These are phyloP conservation scores for Campylorhamphus procurvoides DNA, from an alignment of 2,113 vertebrate species.

Conservation along the genomic window DNA sequence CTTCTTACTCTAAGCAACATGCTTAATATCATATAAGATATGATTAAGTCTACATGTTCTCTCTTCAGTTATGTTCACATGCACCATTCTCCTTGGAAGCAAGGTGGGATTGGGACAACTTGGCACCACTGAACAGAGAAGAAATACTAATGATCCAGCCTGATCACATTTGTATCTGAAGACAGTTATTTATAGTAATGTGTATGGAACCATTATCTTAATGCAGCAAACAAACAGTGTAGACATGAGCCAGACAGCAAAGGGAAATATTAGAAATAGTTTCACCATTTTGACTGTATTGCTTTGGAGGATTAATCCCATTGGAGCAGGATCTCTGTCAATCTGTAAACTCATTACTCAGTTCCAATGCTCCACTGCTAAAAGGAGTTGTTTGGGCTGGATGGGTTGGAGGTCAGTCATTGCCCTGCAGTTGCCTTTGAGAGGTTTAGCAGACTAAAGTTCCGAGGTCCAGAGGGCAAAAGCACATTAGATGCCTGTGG, in stretches of 20 bases:
- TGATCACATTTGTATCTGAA: not conserved
- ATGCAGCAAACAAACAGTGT: not conserved
- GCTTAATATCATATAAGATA: not conserved
- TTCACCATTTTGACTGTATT: not conserved
- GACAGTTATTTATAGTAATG: not conserved
- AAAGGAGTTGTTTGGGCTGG: not conserved
- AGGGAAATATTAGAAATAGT: not conserved
- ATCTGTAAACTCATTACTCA: not conserved
- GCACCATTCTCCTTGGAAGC: not conserved
- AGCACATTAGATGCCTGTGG: not conserved
- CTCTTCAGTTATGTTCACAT: not conserved
- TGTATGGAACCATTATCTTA: not conserved
- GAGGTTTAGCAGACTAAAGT: not conserved
- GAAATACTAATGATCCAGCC: not conserved
- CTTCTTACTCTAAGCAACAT: not conserved
- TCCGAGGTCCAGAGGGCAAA: not conserved
- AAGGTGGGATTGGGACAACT: not conserved
- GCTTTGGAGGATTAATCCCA: not conserved
- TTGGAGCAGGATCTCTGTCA: not conserved
- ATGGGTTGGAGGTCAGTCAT: not conserved
- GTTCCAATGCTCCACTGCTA: not conserved
- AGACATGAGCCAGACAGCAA: not conserved
- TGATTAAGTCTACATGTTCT: not conserved
- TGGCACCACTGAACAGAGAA: not conserved
- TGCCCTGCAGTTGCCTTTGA: not conserved